phyloP scores from a whole-genome alignment of 2,888 invertebrate genomes.

The Deroplatys truncata region DNA sequence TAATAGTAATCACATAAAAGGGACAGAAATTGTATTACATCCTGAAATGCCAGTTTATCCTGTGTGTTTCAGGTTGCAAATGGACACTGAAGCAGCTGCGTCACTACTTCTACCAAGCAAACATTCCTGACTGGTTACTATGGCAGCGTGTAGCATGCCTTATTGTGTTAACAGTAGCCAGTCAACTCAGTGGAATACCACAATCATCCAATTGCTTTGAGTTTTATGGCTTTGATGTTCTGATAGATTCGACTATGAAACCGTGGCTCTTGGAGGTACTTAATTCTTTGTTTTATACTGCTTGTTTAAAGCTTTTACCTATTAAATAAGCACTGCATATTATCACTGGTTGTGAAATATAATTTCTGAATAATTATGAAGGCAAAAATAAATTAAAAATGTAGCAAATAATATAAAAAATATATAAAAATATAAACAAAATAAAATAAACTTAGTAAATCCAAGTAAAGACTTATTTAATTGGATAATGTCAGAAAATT shows the following conservation, averaged over 20 bases:
- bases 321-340: too few relatives aligned
- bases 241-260: slow-evolving; percentile 75
- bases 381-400: too few relatives aligned
- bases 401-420: too few relatives aligned
- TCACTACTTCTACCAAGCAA: slow-evolving; percentile 61
- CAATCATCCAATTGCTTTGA: slow-evolving; percentile 77
- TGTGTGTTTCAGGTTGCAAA: slow-evolving; percentile 62
- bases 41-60: neutral
- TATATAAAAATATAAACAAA: too few relatives aligned
- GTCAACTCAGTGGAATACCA: slow-evolving; percentile 68
- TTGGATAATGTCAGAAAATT: too few relatives aligned
- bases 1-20: too few relatives aligned
- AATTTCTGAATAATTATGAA: too few relatives aligned
- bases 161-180: slow-evolving; percentile 70
- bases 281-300: slow-evolving; percentile 35
- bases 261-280: slow-evolving; percentile 86
- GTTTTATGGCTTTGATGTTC: slow-evolving; percentile 86
- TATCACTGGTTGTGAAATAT: too few relatives aligned
- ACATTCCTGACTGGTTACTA: slow-evolving; percentile 72
- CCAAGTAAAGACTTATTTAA: too few relatives aligned
- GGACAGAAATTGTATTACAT: too few relatives aligned
- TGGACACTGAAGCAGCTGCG: slow-evolving; percentile 79
- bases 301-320: neutral
- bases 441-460: too few relatives aligned
- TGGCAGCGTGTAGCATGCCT: slow-evolving; percentile 75